Evolutionary conservation across 2,797 vertebrate species (phyloP).

Genomic region (Acipenser transmontanus): DNA sequence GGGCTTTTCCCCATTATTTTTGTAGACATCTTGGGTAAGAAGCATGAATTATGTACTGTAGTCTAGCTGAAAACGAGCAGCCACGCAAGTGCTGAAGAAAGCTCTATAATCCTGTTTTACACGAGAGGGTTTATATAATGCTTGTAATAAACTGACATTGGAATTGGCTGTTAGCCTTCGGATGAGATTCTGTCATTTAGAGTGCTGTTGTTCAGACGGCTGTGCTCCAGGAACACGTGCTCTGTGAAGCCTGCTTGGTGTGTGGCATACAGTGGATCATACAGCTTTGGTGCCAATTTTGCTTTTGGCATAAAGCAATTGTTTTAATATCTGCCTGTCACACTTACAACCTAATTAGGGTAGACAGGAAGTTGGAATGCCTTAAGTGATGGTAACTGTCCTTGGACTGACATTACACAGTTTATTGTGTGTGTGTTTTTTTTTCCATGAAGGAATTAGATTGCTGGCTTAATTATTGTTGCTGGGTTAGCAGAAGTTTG

Average conservation of each 20-base stretch:
- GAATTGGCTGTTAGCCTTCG: conserved; percentile 2
- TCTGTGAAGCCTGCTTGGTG: not conserved
- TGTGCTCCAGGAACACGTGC: not conserved
- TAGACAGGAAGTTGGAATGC: not conserved
- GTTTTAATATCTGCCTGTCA: not conserved
- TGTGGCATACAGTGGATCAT: not conserved
- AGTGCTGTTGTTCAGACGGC: not conserved
- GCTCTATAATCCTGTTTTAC: no score
- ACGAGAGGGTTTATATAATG: no score
- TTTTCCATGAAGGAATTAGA: not conserved
- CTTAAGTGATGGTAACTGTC: not conserved
- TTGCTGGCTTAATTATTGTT: no score
- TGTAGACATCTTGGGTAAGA: no score
- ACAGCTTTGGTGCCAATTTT: not conserved
- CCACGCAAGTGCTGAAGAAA: no score
- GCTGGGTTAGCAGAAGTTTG: no score
- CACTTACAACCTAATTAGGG: not conserved
- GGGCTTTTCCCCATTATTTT: no score
- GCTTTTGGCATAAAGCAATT: not conserved
- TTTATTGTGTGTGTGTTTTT: not conserved
- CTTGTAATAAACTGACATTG: no score
- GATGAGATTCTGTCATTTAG: not conserved
- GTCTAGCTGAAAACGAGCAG: no score
- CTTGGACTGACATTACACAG: not conserved
- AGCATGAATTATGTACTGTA: no score